phyloP scores from a whole-genome alignment of 2,888 invertebrate species.

The Pristionchus arcanus region DNA sequence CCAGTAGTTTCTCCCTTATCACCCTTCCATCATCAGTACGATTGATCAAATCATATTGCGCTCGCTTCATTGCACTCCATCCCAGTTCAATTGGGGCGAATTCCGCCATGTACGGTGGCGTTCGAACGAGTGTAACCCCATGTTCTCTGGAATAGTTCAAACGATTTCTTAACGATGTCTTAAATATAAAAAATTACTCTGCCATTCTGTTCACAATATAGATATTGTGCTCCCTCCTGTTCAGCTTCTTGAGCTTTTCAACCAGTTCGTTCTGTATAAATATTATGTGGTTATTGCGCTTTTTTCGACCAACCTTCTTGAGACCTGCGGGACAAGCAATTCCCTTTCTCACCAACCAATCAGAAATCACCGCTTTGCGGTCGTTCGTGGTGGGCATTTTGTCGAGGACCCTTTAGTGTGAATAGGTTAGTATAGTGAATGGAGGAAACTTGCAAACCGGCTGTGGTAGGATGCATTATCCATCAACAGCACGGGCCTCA shows the following conservation, averaged over 20 bases:
- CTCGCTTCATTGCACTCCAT: neutral
- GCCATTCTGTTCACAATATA: neutral
- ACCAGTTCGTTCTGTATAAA: neutral
- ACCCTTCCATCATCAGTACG: neutral
- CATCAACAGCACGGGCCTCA: neutral
- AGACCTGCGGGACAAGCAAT: neutral
- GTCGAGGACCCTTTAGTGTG: neutral
- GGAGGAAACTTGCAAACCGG: neutral
- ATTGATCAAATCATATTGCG: neutral
- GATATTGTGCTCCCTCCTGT: neutral
- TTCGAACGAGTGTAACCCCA: neutral
- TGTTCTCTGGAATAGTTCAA: neutral
- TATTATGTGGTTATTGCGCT: neutral
- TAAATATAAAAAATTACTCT: neutral
- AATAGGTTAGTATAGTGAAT: neutral
- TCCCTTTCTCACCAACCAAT: no score
- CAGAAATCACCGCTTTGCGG: neutral
- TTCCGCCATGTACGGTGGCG: neutral
- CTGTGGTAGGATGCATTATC: no score
- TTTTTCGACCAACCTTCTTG: neutral
- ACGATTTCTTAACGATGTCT: no score
- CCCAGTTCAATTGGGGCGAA: constrained; percentile 5
- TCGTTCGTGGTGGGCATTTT: neutral
- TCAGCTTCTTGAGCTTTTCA: neutral
- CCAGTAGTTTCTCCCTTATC: neutral